phyloP scores from a whole-genome alignment of 1,140 invertebrate genomes.

The Frieseomelitta varia region DNA sequence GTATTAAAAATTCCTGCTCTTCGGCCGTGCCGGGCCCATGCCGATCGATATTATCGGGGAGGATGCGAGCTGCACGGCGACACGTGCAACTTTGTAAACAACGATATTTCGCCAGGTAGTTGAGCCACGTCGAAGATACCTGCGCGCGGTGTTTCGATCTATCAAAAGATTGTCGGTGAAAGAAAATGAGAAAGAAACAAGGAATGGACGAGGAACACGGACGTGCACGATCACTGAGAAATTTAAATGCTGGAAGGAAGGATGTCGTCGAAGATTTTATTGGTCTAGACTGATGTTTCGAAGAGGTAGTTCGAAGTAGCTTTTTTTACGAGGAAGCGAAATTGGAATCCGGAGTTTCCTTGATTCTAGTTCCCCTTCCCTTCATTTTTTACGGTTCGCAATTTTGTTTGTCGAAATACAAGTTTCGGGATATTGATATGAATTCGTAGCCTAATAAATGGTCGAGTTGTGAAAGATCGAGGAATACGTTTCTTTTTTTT shows the following conservation, averaged over 20 bases:
- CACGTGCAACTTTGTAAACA: slow-evolving; percentile 42
- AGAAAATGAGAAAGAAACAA: too few relatives aligned
- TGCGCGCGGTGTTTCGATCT: neutral
- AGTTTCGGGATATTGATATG: neutral
- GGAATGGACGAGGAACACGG: neutral
- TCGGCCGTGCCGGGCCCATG: neutral
- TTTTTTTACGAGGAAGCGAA: neutral
- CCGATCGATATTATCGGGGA: slow-evolving; percentile 47
- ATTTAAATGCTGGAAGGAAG: neutral
- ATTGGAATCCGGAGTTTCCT: neutral
- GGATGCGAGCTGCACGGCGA: neutral
- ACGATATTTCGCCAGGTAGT: slow-evolving; percentile 12
- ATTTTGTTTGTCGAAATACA: neutral
- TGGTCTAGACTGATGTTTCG: neutral
- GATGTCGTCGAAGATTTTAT: neutral
- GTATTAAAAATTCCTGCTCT: slow-evolving; percentile 41
- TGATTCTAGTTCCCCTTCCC: too few relatives aligned
- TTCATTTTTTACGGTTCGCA: neutral
- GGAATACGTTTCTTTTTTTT: neutral
- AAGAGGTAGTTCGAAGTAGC: neutral
- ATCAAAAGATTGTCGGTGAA: neutral
- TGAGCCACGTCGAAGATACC: neutral
- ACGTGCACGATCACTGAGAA: neutral
- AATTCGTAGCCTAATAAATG: neutral
- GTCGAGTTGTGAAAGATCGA: neutral